These are phyloP conservation scores for Ardeotis arabs DNA, from an alignment of 2,113 vertebrate species.

Conservation along the genomic window DNA sequence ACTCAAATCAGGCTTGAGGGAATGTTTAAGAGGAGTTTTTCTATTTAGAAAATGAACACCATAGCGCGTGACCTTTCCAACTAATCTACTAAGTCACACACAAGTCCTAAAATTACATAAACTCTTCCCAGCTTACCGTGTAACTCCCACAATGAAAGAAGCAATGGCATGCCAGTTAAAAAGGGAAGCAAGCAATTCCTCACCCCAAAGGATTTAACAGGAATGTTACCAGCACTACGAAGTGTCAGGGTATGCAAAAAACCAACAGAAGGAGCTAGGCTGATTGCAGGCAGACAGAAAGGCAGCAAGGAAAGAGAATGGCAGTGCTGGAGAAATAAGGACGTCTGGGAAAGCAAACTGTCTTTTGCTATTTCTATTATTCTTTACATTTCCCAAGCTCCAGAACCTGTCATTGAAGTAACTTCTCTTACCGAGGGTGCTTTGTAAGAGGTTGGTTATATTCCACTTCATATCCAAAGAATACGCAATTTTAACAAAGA, in stretches of 20 bases:
- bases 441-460: neutral
- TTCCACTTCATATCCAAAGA: neutral
- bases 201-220: neutral
- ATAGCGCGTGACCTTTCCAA: neutral
- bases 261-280: neutral
- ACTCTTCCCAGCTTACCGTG: neutral
- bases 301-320: neutral
- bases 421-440: neutral
- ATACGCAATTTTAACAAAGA: neutral
- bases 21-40: neutral
- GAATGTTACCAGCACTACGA: neutral
- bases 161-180: neutral
- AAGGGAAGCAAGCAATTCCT: neutral
- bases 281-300: neutral
- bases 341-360: constrained; percentile 4
- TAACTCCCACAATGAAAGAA: neutral
- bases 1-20: neutral
- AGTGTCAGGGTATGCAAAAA: neutral
- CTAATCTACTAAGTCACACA: neutral
- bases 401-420: neutral
- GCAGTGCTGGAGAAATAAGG: neutral
- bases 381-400: constrained; percentile 23
- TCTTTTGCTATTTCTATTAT: neutral
- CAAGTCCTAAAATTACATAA: neutral
- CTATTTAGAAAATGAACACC: neutral